Evolutionary conservation across 2,113 vertebrate species (phyloP), one percentile per base, ranked within the genome.

Genomic region (Ardeotis arabs): DNA sequence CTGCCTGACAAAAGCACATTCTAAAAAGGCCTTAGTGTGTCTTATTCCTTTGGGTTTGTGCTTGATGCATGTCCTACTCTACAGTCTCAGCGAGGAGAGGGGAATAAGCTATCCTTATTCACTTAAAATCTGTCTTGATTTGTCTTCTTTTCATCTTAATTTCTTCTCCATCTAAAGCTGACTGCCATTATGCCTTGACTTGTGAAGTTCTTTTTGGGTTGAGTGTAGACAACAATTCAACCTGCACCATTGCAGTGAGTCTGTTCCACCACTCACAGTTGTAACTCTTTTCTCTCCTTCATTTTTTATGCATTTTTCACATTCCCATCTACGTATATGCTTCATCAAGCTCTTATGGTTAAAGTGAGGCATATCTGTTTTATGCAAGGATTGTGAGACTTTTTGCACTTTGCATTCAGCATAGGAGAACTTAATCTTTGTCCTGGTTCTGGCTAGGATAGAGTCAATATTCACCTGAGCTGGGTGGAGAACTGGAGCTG

Each of bases 201-300:
- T 72, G n/a, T 37, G 31, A 89, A 89, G 47, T 60, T 16, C 17
- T 70, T 78, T 78, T 17, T 74, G 33, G 29, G 41, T 63, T 52
- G 18, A 14, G 12, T 29, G 53, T 25, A 63, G 49, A 10, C 14
- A 72, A 12, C 28, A 75, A 10, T 76, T 85, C 27, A 82, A 12
- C 31, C 39, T 45, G 17, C 9, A 52, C 33, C 59, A 35, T 1
- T 73, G 41, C 25, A 77, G 12, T 21, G 49, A 78, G 33, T 73
- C 23, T 63, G 24, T 52, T 70, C 55, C 31, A 49, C 3, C 16
- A 18, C 8, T 27, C 6, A 1, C 0, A 2, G 4, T 10, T 79
- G 16, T 53, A 50, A 60, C 13, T 18, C 35, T 56, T 87, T 69
- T 39, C 21, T 31, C 18, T 52, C 12, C 37, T 23, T 35, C 14